A percentile compares a stretch with the other conserved stretches of the same genome.
These are phyloP conservation scores for Premnoplex brunnescens DNA, from an alignment of 2,797 vertebrate genomes.

Conservation along the genomic window DNA sequence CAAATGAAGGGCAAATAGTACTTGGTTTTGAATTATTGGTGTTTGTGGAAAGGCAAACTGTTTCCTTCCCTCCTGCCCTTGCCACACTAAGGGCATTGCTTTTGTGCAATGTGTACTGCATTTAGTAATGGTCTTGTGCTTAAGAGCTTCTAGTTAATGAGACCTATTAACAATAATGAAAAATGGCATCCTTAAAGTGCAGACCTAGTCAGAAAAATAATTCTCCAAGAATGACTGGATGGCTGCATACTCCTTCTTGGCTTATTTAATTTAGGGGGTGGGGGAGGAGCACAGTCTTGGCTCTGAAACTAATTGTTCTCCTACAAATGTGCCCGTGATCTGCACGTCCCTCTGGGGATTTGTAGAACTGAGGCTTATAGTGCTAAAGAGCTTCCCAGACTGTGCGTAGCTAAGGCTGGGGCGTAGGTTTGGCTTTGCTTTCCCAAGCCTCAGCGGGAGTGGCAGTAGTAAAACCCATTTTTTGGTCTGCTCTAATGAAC, in stretches of 20 bases:
- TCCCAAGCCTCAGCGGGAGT: neutral
- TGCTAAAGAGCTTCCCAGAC: neutral
- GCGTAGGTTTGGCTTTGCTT: neutral
- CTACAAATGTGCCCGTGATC: neutral
- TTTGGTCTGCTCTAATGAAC: neutral
- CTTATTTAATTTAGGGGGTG: constrained; percentile 47
- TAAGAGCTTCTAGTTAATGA: constrained; percentile 64
- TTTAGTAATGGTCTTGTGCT: constrained; percentile 55
- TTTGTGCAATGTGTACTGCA: constrained; percentile 48
- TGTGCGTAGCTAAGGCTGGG: neutral
- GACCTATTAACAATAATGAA: constrained; percentile 63
- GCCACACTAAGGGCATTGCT: constrained; percentile 34
- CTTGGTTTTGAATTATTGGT: constrained; percentile 30
- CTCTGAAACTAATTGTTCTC: constrained; percentile 32
- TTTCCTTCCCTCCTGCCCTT: constrained; percentile 29
- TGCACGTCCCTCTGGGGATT: neutral
- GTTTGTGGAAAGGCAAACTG: constrained; percentile 4
- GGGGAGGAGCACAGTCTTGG: neutral
- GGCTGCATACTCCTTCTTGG: neutral
- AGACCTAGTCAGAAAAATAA: constrained; percentile 60
- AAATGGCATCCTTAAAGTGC: constrained; percentile 60
- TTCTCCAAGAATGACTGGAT: constrained; percentile 31
- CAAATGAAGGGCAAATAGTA: constrained; percentile 13
- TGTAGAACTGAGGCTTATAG: neutral
- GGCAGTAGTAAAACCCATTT: neutral